Conservation (phyloP, 64 coral and sea anemone genomes). For the Montipora cactus region DNA sequence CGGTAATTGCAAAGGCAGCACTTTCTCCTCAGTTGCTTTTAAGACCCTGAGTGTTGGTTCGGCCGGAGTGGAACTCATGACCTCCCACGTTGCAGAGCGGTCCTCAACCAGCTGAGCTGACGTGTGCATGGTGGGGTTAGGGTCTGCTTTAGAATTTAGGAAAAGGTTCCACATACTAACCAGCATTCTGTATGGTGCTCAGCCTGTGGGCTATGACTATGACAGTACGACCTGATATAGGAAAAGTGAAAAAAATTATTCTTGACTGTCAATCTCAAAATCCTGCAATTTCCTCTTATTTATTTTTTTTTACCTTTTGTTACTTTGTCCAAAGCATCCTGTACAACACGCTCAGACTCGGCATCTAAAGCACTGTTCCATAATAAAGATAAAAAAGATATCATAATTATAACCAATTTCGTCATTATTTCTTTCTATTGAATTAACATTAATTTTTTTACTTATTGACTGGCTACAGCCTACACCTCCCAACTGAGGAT, state of each 20-base stretch:
- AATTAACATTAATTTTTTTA: too few species aligned
- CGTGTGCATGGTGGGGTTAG: too few species aligned
- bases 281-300: too few species aligned
- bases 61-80: too few species aligned
- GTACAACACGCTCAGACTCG: constrained; percentile 96
- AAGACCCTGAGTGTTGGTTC: too few species aligned
- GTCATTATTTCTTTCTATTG: neutral
- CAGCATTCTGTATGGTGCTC: constrained; percentile 96
- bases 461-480: too few species aligned
- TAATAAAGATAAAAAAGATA: neutral
- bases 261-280: neutral
- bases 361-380: constrained; percentile 92
- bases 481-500: too few species aligned
- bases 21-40: too few species aligned
- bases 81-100: too few species aligned
- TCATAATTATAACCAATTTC: neutral
- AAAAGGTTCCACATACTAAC: constrained; percentile 28
- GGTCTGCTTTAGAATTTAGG: neutral
- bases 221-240: constrained; percentile 80
- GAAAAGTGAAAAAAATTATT: neutral
- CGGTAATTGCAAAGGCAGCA: too few species aligned
- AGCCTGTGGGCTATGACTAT: constrained; percentile 96
- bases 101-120: too few species aligned
- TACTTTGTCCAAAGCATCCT: constrained; percentile 91
- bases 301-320: constrained; percentile 70